Conservation (phyloP, 2,888 invertebrate genomes). For the Kuschelorhynchus macadamiae region DNA sequence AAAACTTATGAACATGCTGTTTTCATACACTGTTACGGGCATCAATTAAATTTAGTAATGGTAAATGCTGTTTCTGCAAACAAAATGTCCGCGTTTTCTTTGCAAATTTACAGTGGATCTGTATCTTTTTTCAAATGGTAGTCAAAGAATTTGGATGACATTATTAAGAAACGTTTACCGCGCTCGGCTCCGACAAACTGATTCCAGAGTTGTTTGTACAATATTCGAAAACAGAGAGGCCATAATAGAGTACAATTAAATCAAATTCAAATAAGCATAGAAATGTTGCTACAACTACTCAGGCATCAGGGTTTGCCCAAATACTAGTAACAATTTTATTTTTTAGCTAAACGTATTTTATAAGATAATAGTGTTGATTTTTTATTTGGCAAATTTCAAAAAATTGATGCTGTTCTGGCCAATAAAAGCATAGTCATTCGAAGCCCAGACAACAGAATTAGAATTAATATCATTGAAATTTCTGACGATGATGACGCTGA, state of each 20-base stretch:
- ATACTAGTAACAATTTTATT: constrained; percentile 11
- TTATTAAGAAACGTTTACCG: constrained; percentile 44
- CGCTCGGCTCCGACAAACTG: constrained; percentile 46
- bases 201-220: constrained; percentile 41
- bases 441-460: constrained; percentile 11
- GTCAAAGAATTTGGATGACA: constrained; percentile 48
- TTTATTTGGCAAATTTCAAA: constrained; percentile 19
- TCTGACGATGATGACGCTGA: background rate
- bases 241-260: constrained; percentile 40
- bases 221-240: constrained; percentile 48
- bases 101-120: constrained; percentile 48
- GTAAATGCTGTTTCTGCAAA: constrained; percentile 42
- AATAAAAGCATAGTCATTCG: constrained; percentile 19
- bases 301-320: constrained; percentile 16
- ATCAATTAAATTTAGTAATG: constrained; percentile 50
- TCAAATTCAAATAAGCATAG: constrained; percentile 9
- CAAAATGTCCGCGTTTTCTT: constrained; percentile 46
- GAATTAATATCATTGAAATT: background rate
- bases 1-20: constrained; percentile 27
- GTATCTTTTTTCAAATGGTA: constrained; percentile 51
- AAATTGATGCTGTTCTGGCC: constrained; percentile 11
- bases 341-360: constrained; percentile 37
- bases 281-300: constrained; percentile 13
- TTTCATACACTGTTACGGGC: constrained; percentile 38
- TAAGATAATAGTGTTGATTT: constrained; percentile 27